phyloP scores from a whole-genome alignment of 2,797 vertebrate species.

The Enteromius paludinosus region DNA sequence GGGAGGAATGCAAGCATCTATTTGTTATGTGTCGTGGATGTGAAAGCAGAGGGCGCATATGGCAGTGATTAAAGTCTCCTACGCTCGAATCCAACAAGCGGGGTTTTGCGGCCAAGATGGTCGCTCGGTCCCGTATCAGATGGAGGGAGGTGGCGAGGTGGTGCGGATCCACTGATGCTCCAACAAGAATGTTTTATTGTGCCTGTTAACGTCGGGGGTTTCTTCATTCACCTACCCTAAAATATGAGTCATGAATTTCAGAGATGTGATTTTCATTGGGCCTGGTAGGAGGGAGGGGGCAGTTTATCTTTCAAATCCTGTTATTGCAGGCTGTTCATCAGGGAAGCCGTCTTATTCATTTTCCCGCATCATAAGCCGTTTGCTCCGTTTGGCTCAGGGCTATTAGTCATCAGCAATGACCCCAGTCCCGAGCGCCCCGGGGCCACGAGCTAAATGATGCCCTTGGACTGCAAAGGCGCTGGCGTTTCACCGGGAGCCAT shows the following conservation, averaged over 20 bases:
- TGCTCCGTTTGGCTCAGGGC: constrained; percentile 48
- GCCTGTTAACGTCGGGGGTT: constrained; percentile 53
- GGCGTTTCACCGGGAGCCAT: constrained; percentile 48
- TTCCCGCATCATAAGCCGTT: constrained; percentile 32
- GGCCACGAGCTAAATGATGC: constrained; percentile 55
- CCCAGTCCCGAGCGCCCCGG: constrained; percentile 33
- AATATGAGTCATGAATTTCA: constrained; percentile 60
- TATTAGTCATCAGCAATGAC: constrained; percentile 56
- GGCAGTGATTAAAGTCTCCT: constrained; percentile 60
- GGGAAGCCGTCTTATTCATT: constrained; percentile 54
- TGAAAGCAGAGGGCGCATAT: constrained; percentile 53
- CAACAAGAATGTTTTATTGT: constrained; percentile 57
- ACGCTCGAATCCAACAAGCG: constrained; percentile 29
- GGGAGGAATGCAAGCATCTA: constrained; percentile 53
- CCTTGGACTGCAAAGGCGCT: constrained; percentile 52
- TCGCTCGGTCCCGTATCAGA: constrained; percentile 21
- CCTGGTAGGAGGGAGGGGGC: constrained; percentile 3
- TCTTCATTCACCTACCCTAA: constrained; percentile 50
- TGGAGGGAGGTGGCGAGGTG: constrained; percentile 1
- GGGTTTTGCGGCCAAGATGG: constrained; percentile 44
- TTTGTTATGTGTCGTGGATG: constrained; percentile 53
- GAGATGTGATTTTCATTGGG: constrained; percentile 53
- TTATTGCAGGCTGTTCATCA: constrained; percentile 55
- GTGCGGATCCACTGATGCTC: constrained; percentile 12
- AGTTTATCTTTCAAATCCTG: constrained; percentile 55